Evolutionary conservation across 2,888 invertebrate species (phyloP), one percentile per base, ranked within the genome.

Genomic region (Monochamus alternatus): DNA sequence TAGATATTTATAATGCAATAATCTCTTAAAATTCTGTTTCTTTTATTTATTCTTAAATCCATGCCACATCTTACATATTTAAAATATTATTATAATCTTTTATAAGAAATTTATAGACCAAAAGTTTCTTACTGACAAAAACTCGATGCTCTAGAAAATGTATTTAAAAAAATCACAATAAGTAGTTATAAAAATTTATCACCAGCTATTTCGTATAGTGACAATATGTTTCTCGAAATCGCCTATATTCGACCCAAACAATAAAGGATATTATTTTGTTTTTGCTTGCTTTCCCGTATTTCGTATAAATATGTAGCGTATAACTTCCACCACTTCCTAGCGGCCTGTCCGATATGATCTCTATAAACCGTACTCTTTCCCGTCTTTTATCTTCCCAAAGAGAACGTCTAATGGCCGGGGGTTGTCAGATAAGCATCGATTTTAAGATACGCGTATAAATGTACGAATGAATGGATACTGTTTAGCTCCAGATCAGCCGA

Each of bases 371-470:
- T 44, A 9, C 30, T 44, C 32, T 32, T 51, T 31, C 66, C 30
- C 38, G 38, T 63, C 66, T 66, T 66, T 66, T 66, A 66, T 66
- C 66, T 66, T 14, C 32, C 51, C 31, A n/a, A 10, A 51, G 66
- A 66, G 32, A 51, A 51, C 52, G 32, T 66, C 51, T 52, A 52
- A 66, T 52, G 51, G 66, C 44, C 32, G 51, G 52, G 66, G 66
- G 66, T 30, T 44, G 66, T 44, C 22, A 38, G 52, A 66, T 66
- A 66, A 66, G 64, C 47, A 51, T 47, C 47, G 64, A 65, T 65
- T 65, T 65, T 30, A 30, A 65, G 64, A 65, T 65, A 65, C 22
- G 64, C 47, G 9, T 3, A 47, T 44, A 12, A 9, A 44, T 30
- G 30, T 65, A 44, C 47, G 22, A 47, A 47, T 47, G 47, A 12